These are phyloP conservation scores for Latrodectus elegans DNA, from an alignment of 2,888 invertebrate genomes.

Conservation along the genomic window DNA sequence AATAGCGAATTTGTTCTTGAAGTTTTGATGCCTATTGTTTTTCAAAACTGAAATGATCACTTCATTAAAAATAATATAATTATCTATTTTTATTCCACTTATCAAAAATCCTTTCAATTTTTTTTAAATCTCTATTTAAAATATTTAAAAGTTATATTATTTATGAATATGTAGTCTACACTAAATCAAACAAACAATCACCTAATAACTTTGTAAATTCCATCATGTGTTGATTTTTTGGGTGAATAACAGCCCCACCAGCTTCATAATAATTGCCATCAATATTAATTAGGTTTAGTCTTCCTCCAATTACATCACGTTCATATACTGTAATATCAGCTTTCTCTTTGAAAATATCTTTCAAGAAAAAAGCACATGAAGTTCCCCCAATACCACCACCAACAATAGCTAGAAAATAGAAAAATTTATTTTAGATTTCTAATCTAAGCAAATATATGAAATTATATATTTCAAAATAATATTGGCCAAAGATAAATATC, in stretches of 20 bases:
- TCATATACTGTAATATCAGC: slow-evolving; percentile 79
- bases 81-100: no score
- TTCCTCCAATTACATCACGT: slow-evolving; percentile 78
- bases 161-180: no score
- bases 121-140: background rate
- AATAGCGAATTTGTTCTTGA: no score
- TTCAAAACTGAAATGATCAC: no score
- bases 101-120: no score
- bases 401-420: slow-evolving; percentile 77
- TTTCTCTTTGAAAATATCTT: slow-evolving; percentile 75
- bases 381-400: slow-evolving; percentile 81
- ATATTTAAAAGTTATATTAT: background rate
- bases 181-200: slow-evolving; percentile 71
- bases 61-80: no score
- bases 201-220: slow-evolving; percentile 78
- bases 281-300: slow-evolving; percentile 78
- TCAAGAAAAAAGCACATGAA: slow-evolving; percentile 79
- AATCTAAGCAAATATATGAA: no score
- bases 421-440: no score
- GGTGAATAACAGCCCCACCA: slow-evolving; percentile 80
- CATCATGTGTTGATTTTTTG: slow-evolving; percentile 79
- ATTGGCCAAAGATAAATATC: no score
- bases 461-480: no score
- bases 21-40: no score
- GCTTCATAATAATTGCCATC: slow-evolving; percentile 78